Evolutionary conservation across 1,140 invertebrate genomes (phyloP).

Genomic region (Hyposmocoma kahamanoa): DNA sequence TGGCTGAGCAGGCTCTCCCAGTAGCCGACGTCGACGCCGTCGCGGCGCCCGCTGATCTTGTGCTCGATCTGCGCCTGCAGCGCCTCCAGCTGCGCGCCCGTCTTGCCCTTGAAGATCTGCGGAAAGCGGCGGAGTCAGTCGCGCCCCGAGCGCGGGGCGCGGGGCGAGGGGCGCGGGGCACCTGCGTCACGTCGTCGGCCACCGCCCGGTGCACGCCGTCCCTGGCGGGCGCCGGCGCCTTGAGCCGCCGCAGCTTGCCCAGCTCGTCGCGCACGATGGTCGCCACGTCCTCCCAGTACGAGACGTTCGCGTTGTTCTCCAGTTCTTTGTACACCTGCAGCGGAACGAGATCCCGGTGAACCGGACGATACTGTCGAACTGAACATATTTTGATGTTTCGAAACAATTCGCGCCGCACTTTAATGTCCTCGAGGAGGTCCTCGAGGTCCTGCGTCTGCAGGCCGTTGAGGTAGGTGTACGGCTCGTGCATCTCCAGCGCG

Average conservation of each 20-base stretch:
- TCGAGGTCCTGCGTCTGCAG: constrained; percentile 95
- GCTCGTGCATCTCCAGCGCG: constrained; percentile 98
- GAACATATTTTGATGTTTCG: no score
- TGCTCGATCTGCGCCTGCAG: constrained; percentile 91
- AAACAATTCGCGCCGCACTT: constrained; percentile 62
- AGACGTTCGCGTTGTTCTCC: constrained; percentile 89
- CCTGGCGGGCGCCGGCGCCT: constrained; percentile 79
- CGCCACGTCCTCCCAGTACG: constrained; percentile 98
- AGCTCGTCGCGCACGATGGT: constrained; percentile 97
- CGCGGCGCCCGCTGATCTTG: constrained; percentile 88
- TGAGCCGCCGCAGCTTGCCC: constrained; percentile 86
- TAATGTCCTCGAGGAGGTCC: constrained; percentile 97
- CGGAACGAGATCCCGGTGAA: no score
- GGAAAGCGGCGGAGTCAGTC: not conserved
- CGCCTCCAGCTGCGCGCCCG: constrained; percentile 87
- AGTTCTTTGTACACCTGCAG: constrained; percentile 86
- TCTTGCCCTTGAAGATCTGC: constrained; percentile 94
- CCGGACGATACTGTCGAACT: no score
- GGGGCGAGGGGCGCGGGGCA: constrained; percentile 83
- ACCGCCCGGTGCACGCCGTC: constrained; percentile 97
- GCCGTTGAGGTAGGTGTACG: constrained; percentile 96
- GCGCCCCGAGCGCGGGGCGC: constrained; percentile 84
- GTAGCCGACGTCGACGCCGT: constrained; percentile 96
- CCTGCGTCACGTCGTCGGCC: constrained; percentile 87
- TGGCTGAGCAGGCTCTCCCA: constrained; percentile 97